These are phyloP conservation scores for Varanus salvator DNA, from an alignment of 2,113 vertebrate genomes.

Conservation along the genomic window DNA sequence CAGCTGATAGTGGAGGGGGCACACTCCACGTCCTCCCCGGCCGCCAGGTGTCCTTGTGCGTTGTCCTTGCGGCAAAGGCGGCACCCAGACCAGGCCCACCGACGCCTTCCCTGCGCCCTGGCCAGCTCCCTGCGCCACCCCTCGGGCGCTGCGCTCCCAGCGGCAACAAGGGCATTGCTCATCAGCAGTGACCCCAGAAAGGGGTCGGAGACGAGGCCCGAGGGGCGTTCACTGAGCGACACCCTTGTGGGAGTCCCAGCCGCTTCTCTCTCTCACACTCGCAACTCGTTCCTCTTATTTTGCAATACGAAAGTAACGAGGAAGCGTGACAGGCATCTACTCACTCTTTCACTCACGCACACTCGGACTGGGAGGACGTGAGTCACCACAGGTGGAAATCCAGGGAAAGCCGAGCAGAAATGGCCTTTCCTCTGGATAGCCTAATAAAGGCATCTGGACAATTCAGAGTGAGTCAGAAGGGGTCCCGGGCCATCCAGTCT, in stretches of 20 bases:
- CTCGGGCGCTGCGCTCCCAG: background rate
- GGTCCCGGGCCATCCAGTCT: too few species aligned
- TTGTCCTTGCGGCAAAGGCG: too few species aligned
- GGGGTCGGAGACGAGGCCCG: background rate
- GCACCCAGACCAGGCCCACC: background rate
- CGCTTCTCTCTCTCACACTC: fast-evolving
- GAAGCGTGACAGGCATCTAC: too few species aligned
- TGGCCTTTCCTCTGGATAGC: background rate
- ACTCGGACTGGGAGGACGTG: background rate
- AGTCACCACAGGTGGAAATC: background rate
- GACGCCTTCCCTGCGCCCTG: too few species aligned
- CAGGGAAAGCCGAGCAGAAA: background rate
- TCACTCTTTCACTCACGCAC: too few species aligned
- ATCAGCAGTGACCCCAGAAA: background rate
- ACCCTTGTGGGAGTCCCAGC: background rate
- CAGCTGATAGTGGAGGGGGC: too few species aligned
- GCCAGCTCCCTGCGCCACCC: background rate
- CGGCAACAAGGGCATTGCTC: background rate
- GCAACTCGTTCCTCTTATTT: background rate
- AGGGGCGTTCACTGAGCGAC: background rate
- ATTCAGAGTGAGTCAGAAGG: background rate
- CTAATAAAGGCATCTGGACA: background rate
- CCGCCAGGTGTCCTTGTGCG: too few species aligned
- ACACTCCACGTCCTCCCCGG: too few species aligned
- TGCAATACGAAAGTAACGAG: too few species aligned